phyloP scores from a whole-genome alignment of 2,797 vertebrate genomes.

The Jordanella pulchra region DNA sequence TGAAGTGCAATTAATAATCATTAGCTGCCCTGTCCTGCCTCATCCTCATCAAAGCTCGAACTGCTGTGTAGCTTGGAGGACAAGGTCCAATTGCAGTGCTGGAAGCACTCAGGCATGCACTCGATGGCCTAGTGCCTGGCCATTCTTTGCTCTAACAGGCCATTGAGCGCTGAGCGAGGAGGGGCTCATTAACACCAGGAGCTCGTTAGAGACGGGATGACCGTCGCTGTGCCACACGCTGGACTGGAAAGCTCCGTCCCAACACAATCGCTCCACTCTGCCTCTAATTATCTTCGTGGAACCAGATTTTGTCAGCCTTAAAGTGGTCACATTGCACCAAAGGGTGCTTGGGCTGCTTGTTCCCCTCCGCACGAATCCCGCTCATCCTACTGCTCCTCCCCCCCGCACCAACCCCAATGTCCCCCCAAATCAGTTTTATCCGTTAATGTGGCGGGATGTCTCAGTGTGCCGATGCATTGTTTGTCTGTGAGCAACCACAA shows the following conservation, averaged over 20 bases:
- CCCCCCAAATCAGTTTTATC: constrained; percentile 84
- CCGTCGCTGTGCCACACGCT: constrained; percentile 91
- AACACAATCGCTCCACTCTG: constrained; percentile 87
- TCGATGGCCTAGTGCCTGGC: constrained; percentile 82
- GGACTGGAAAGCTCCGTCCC: constrained; percentile 83
- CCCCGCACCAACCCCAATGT: constrained; percentile 30
- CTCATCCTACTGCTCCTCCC: constrained; percentile 18
- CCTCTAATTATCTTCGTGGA: constrained; percentile 87
- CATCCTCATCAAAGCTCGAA: constrained; percentile 87
- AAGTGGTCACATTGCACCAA: constrained; percentile 83
- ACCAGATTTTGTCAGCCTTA: constrained; percentile 77
- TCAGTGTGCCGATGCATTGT: constrained; percentile 91
- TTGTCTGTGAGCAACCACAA: constrained; percentile 96
- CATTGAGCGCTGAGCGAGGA: constrained; percentile 84
- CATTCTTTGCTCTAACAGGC: constrained; percentile 90
- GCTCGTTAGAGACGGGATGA: constrained; percentile 74
- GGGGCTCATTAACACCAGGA: constrained; percentile 74
- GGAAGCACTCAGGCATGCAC: constrained; percentile 83
- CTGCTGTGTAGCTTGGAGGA: constrained; percentile 46
- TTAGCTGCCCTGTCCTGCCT: constrained; percentile 92
- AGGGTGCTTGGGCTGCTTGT: constrained; percentile 75
- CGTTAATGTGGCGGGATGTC: constrained; percentile 93
- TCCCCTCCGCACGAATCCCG: constrained; percentile 37
- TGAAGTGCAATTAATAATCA: constrained; percentile 96
- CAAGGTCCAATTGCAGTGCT: constrained; percentile 79